Conservation (phyloP, 1,140 invertebrate species). For the Kradibia gibbosae region DNA sequence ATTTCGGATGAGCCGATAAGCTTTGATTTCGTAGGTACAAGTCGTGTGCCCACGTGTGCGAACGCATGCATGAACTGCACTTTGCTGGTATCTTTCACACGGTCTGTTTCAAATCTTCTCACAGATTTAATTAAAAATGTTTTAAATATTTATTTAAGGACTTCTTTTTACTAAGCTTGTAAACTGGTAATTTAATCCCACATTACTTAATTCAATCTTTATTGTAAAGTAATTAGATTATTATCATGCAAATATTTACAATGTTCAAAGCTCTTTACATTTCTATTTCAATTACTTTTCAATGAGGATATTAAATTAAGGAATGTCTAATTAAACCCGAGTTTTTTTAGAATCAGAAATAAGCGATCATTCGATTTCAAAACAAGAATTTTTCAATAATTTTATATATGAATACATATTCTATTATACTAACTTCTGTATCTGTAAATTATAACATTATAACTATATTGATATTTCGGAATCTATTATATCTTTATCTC, state of each 20-base stretch:
- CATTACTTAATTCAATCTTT: constrained; percentile 13
- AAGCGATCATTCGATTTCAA: no score
- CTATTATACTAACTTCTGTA: no score
- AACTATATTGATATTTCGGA: no score
- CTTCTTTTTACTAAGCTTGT: not conserved
- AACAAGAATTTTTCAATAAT: no score
- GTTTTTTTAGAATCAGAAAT: no score
- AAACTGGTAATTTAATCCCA: constrained; percentile 8
- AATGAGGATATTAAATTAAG: no score
- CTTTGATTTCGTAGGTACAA: not conserved
- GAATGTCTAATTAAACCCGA: no score
- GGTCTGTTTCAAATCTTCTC: constrained; percentile 21
- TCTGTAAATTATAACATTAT: no score
- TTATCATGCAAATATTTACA: not conserved
- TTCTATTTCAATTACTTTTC: no score
- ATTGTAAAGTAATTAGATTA: constrained; percentile 20
- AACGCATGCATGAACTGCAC: not conserved
- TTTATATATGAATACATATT: no score
- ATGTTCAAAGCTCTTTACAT: not conserved
- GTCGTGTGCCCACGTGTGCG: not conserved
- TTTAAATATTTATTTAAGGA: constrained; percentile 40
- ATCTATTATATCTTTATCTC: no score
- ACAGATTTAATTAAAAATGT: constrained; percentile 40
- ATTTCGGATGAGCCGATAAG: not conserved
- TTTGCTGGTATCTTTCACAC: not conserved